These are phyloP conservation scores for Rhorus exstirpatorius DNA, from an alignment of 2,888 invertebrate species.

Conservation along the genomic window DNA sequence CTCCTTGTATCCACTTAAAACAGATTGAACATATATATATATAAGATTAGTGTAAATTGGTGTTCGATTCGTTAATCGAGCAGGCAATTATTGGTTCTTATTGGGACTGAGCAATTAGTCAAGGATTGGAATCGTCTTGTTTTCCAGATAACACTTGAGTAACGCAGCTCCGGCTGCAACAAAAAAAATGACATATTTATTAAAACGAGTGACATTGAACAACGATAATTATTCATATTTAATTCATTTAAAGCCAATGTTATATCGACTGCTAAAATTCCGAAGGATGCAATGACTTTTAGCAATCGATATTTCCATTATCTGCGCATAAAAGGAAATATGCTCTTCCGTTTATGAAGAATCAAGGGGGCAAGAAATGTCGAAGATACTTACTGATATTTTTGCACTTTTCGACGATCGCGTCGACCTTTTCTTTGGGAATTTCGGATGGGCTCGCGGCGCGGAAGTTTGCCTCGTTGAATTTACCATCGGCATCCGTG, in stretches of 20 bases:
- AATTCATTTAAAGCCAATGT: neutral
- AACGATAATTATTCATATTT: conserved; percentile 27
- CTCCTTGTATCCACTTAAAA: no score
- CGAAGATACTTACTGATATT: conserved; percentile 70
- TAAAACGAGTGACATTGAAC: no score
- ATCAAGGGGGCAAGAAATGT: neutral
- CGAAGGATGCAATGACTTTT: neutral
- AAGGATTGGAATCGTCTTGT: no score
- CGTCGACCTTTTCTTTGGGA: conserved; percentile 73
- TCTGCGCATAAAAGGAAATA: neutral
- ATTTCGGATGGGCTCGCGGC: conserved; percentile 72
- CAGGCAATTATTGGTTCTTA: no score
- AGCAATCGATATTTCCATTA: neutral
- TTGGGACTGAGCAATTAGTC: no score
- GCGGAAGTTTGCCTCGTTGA: conserved; percentile 75
- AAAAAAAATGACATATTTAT: no score
- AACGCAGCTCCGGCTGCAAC: no score
- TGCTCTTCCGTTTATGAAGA: neutral
- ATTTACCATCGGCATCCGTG: conserved; percentile 75
- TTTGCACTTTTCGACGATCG: conserved; percentile 74
- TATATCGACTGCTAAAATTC: neutral
- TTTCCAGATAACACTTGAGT: no score
- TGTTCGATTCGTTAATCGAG: no score
- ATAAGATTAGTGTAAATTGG: no score
- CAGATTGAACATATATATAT: no score